A percentile compares a stretch with the other conserved stretches of the same genome.
phyloP scores from a whole-genome alignment of 1,140 invertebrate species.

The Leguminivora glycinivorella region DNA sequence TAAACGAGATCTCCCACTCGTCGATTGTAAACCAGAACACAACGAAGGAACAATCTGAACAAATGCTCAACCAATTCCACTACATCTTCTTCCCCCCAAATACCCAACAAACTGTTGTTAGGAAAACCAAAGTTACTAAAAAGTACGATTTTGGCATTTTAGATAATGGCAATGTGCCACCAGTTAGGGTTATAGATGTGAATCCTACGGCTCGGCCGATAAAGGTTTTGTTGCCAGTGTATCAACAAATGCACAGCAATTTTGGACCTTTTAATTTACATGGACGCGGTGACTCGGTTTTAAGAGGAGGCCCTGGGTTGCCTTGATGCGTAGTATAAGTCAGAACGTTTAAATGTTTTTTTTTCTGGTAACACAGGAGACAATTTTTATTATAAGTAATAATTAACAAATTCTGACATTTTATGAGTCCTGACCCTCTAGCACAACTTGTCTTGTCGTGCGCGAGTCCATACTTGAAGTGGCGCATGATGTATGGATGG shows the following conservation, averaged over 20 bases:
- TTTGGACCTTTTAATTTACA: neutral
- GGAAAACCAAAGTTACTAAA: slow-evolving; percentile 24
- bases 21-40: slow-evolving; percentile 34
- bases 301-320: slow-evolving; percentile 13
- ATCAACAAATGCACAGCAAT: slow-evolving; percentile 31
- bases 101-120: neutral
- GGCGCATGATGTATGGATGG: too few relatives aligned
- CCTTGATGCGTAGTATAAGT: neutral
- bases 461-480: too few relatives aligned
- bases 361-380: too few relatives aligned
- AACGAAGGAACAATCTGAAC: slow-evolving; percentile 37
- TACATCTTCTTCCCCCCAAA: slow-evolving; percentile 38
- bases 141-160: slow-evolving; percentile 54
- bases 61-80: slow-evolving; percentile 45
- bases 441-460: too few relatives aligned
- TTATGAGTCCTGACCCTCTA: too few relatives aligned
- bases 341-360: neutral
- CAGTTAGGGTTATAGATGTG: slow-evolving; percentile 48
- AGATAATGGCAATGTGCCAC: slow-evolving; percentile 42
- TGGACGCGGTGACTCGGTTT: neutral
- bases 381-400: too few relatives aligned
- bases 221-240: slow-evolving; percentile 53
- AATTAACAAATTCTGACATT: too few relatives aligned
- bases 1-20: slow-evolving; percentile 44
- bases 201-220: slow-evolving; percentile 34